Conservation (phyloP, 1,140 invertebrate species). For the Drosophila gunungcola region DNA sequence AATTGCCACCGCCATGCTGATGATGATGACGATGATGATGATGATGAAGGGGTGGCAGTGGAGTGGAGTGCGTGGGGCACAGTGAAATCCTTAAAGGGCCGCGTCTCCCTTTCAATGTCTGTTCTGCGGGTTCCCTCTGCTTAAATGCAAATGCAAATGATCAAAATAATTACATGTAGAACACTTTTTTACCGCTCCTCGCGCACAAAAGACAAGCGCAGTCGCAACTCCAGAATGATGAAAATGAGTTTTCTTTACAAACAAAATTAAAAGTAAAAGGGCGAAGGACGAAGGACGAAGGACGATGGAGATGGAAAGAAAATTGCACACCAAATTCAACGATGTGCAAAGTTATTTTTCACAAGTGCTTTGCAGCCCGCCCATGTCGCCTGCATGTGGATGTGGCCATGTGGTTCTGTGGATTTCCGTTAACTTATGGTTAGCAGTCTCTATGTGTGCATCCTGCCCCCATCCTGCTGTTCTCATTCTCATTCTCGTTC, state of each 20-base stretch:
- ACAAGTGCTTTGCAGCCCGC: constrained; percentile 77
- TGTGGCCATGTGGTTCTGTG: constrained; percentile 76
- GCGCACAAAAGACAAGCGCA: constrained; percentile 71
- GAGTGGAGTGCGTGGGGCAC: neutral
- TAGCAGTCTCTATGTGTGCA: constrained; percentile 52
- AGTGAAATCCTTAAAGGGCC: constrained; percentile 41
- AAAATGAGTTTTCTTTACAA: constrained; percentile 84
- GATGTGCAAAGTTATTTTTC: constrained; percentile 83
- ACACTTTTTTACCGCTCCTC: constrained; percentile 50
- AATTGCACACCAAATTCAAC: constrained; percentile 81
- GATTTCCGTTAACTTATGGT: constrained; percentile 83
- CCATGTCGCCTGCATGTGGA: constrained; percentile 76
- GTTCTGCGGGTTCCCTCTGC: constrained; percentile 35
- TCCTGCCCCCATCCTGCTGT: neutral
- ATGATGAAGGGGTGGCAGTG: constrained; percentile 3
- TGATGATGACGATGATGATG: constrained; percentile 5
- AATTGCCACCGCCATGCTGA: constrained; percentile 40
- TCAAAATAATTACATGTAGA: constrained; percentile 83
- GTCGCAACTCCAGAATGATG: constrained; percentile 81
- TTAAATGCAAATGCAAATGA: constrained; percentile 78
- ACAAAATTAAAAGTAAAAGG: constrained; percentile 79
- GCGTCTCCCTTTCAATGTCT: constrained; percentile 35
- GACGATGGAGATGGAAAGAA: constrained; percentile 33
- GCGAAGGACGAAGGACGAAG: constrained; percentile 2
- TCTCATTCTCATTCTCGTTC: constrained; percentile 7